Percentiles rank a stretch among this genome's conserved stretches.
These are phyloP conservation scores for Lepidurus packardi DNA, from an alignment of 1,140 invertebrate genomes.

Conservation along the genomic window DNA sequence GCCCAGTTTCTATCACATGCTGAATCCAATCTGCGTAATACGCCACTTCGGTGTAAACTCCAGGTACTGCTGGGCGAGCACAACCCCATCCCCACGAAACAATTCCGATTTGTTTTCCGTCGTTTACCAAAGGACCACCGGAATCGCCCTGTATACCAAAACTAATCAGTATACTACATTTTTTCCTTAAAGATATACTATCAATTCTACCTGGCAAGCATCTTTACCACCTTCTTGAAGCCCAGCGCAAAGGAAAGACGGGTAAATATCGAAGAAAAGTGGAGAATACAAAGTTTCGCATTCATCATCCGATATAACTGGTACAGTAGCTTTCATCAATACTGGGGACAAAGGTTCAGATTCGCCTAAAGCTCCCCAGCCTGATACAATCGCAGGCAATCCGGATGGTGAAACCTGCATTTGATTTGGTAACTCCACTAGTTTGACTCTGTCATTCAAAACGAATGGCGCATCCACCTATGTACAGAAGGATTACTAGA, in stretches of 20 bases:
- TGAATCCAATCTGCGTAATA: constrained; percentile 53
- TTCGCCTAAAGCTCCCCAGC: constrained; percentile 31
- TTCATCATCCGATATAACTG: constrained; percentile 28
- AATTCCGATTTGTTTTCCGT: constrained; percentile 55
- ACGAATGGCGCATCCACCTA: constrained; percentile 27
- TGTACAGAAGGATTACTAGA: too few species aligned
- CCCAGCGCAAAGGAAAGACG: constrained; percentile 45
- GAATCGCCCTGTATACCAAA: constrained; percentile 50
- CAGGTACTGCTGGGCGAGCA: constrained; percentile 56
- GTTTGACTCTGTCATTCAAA: constrained; percentile 30
- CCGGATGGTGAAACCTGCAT: constrained; percentile 18
- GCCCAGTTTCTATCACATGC: constrained; percentile 27
- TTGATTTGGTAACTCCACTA: constrained; percentile 26
- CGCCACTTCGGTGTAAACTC: constrained; percentile 63
- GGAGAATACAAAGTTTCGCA: constrained; percentile 31
- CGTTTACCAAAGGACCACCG: constrained; percentile 53
- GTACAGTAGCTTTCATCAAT: constrained; percentile 27
- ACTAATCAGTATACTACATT: constrained; percentile 32
- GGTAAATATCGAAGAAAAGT: constrained; percentile 34
- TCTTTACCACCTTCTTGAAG: constrained; percentile 44
- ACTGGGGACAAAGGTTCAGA: neutral
- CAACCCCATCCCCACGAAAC: constrained; percentile 68
- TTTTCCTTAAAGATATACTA: neutral
- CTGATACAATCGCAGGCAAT: constrained; percentile 19
- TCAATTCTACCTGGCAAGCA: constrained; percentile 44